These are phyloP conservation scores for Cichladusa arquata DNA, from an alignment of 2,113 vertebrate genomes.

Conservation along the genomic window DNA sequence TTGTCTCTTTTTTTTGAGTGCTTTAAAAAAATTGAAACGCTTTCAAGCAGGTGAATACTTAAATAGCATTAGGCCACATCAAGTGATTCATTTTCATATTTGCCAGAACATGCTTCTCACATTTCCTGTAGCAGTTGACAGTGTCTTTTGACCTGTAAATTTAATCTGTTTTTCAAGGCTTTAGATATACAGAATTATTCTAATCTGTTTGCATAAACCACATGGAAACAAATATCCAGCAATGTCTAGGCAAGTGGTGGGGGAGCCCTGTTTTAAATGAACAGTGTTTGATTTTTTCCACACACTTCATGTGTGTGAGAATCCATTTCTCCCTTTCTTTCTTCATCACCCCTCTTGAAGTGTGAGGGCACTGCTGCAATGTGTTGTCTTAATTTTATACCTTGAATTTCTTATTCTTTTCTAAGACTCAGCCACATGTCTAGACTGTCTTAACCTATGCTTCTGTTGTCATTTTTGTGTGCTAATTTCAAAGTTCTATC, in stretches of 20 bases:
- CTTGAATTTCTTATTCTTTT: background rate
- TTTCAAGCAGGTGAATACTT: background rate
- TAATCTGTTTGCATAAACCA: background rate
- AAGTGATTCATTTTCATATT: background rate
- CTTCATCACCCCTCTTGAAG: background rate
- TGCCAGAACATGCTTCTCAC: background rate
- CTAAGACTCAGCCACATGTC: background rate
- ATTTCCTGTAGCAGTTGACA: background rate
- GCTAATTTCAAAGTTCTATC: background rate
- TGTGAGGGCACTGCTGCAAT: background rate
- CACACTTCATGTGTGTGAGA: rapidly evolving
- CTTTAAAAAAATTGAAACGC: background rate
- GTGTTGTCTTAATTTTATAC: background rate
- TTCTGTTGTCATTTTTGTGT: background rate
- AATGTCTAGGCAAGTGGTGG: background rate
- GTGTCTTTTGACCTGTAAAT: background rate
- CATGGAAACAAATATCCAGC: rapidly evolving
- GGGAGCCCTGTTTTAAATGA: background rate
- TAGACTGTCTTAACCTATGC: background rate
- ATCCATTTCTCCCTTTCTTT: background rate
- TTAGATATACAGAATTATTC: background rate
- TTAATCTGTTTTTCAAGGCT: background rate
- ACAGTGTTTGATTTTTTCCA: background rate
- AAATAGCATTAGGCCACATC: background rate
- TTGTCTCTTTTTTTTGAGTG: background rate